Evolutionary conservation across 2,888 invertebrate genomes (phyloP).

Genomic region (Netelia virgata): DNA sequence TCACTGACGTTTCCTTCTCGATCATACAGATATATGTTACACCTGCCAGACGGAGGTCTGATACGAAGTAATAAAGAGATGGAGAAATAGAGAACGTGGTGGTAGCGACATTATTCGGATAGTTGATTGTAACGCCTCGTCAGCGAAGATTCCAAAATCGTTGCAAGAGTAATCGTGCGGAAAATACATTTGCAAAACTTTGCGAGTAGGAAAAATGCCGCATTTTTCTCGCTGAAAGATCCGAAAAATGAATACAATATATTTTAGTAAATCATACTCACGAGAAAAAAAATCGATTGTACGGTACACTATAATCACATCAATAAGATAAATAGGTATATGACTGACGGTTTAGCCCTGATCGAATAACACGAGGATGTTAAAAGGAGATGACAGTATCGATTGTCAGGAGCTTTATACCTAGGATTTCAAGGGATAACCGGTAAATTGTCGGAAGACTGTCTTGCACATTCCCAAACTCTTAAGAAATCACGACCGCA

Average conservation of each 20-base stretch:
- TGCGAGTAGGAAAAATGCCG: too few species aligned
- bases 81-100: neutral
- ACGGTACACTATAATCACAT: neutral
- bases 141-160: neutral
- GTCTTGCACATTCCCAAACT: conserved; percentile 10
- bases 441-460: conserved; percentile 51
- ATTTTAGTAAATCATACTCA: neutral
- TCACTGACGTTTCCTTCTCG: conserved; percentile 12
- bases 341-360: conserved; percentile 13
- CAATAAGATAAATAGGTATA: neutral
- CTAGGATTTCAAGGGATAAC: conserved; percentile 44
- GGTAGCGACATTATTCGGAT: neutral
- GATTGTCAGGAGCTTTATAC: conserved; percentile 47
- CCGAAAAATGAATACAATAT: too few species aligned
- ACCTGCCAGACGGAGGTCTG: neutral
- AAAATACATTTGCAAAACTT: neutral
- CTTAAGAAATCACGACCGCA: conserved; percentile 21
- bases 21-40: neutral
- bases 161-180: neutral
- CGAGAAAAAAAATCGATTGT: too few species aligned
- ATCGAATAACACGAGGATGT: conserved; percentile 1
- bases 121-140: neutral
- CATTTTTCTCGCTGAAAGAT: neutral
- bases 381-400: conserved; percentile 9
- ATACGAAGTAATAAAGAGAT: neutral